Evolutionary conservation across 2,888 invertebrate genomes (phyloP).

Genomic region (Geophilus truncorum): DNA sequence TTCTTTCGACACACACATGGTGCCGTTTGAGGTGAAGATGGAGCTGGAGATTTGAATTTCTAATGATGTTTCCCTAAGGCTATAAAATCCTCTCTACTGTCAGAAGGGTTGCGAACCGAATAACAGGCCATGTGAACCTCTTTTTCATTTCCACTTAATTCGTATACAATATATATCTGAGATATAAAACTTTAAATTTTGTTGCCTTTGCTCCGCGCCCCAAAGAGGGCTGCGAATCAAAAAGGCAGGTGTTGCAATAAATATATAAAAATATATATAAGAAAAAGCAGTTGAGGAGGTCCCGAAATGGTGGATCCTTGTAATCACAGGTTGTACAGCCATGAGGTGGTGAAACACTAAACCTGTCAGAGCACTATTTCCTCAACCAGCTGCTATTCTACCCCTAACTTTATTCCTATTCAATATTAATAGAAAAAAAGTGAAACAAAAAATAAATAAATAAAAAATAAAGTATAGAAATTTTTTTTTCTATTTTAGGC

Average conservation of each 20-base stretch:
- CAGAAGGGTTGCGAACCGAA: not conserved
- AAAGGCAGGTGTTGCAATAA: not conserved
- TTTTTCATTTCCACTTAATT: not conserved
- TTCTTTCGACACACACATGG: constrained; percentile 12
- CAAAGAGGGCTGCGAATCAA: not conserved
- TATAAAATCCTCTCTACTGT: constrained; percentile 6
- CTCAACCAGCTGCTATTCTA: not conserved
- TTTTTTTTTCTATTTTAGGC: not conserved
- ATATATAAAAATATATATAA: not conserved
- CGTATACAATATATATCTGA: not conserved
- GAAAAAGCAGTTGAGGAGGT: not conserved
- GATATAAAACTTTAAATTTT: not conserved
- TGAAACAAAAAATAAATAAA: not conserved
- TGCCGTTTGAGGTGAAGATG: constrained; percentile 4
- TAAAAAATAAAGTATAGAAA: too few relatives aligned
- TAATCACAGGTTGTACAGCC: constrained; percentile 11
- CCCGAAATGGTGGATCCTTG: not conserved
- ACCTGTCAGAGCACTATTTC: constrained; percentile 5
- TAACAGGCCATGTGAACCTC: not conserved
- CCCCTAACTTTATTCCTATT: not conserved
- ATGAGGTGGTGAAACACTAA: constrained; percentile 5
- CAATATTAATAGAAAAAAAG: not conserved
- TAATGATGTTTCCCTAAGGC: constrained; percentile 16
- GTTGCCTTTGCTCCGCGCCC: not conserved
- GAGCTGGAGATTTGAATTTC: constrained; percentile 16